Evolutionary conservation across 2,797 vertebrate genomes (phyloP).

Genomic region (Otolemur crassicaudatus): DNA sequence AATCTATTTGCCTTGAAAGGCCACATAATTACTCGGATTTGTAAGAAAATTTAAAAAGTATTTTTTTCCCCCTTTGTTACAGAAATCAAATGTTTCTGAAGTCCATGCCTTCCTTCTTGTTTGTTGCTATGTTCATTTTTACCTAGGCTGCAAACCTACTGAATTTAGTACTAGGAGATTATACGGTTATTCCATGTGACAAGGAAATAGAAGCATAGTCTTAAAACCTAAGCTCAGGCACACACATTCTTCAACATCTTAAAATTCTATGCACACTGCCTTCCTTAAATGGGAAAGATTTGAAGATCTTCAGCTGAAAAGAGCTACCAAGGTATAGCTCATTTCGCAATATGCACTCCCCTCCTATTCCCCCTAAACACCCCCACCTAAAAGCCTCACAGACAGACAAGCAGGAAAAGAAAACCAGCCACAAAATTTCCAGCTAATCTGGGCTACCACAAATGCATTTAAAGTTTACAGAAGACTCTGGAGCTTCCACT

Average conservation of each 20-base stretch:
- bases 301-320: background rate
- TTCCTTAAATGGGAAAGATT: constrained; percentile 37
- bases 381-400: background rate
- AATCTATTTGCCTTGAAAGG: constrained; percentile 75
- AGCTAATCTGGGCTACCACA: background rate
- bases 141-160: background rate
- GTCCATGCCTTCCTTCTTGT: background rate
- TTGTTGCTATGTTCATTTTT: background rate
- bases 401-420: background rate
- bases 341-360: background rate
- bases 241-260: background rate
- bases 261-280: background rate
- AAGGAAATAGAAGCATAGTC: background rate
- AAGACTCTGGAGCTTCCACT: background rate
- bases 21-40: constrained; percentile 40
- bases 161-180: background rate
- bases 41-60: background rate
- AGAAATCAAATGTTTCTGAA: constrained; percentile 13
- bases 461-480: background rate
- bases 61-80: constrained; percentile 40
- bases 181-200: background rate
- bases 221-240: constrained; percentile 17
- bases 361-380: fast-evolving
- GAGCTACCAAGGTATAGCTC: background rate
- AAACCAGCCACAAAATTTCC: background rate